Percentiles rank a stretch among this genome's conserved stretches.
These are phyloP conservation scores for Manis crassicaudata DNA, from an alignment of 2,797 vertebrate species.

Conservation along the genomic window DNA sequence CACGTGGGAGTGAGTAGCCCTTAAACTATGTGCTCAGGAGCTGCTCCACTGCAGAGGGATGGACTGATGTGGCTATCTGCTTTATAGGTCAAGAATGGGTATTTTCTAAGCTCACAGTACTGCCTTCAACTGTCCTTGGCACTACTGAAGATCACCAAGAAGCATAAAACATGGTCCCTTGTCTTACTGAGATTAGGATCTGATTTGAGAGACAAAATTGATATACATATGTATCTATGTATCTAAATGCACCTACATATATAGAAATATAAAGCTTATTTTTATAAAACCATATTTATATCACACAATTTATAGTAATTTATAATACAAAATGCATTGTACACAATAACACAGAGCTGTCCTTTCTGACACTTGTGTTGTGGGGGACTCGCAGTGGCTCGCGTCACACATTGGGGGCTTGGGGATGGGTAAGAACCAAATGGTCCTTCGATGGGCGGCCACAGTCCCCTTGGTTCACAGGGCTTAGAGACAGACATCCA, in stretches of 20 bases:
- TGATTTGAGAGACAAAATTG: not conserved
- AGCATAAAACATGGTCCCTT: not conserved
- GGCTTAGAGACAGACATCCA: not conserved
- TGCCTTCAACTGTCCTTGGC: not conserved
- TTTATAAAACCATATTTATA: not conserved
- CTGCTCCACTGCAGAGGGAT: not conserved
- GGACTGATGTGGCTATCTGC: not conserved
- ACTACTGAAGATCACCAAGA: not conserved
- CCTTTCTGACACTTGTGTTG: not conserved
- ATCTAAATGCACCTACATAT: no score
- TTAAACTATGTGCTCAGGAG: constrained; percentile 48
- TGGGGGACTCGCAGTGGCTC: not conserved
- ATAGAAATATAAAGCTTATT: not conserved
- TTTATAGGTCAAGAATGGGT: not conserved
- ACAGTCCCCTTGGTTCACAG: not conserved
- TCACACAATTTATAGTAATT: not conserved
- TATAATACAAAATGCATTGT: not conserved
- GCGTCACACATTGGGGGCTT: not conserved
- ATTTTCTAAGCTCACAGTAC: not conserved
- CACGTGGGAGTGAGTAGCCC: not conserved
- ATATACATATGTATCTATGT: not conserved
- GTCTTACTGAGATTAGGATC: not conserved
- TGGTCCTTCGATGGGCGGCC: not conserved
- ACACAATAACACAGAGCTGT: not conserved
- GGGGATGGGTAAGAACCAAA: not conserved